Evolutionary conservation across 2,888 invertebrate species (phyloP), one percentile per base, ranked within the genome.

Genomic region (Microctonus aethiopoides): DNA sequence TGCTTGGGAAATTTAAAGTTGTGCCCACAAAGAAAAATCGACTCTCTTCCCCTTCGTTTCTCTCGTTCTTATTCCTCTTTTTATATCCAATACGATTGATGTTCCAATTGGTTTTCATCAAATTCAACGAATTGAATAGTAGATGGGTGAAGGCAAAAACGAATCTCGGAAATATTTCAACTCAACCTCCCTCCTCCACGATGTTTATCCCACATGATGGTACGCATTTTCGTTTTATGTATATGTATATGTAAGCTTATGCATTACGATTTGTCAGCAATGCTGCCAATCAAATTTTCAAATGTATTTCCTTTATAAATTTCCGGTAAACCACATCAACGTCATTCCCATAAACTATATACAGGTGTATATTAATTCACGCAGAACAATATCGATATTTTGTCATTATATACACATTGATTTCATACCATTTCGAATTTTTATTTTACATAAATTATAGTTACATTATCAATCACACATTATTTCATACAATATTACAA

Each of bases 1-100:
- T 77, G 78, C 74, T 71, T 77, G 75, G 73, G 75, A 76, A 80
- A 80, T 79, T 80, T 77, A 72, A 77, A 79, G 75, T 78, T 76
- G 72, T 59, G 70, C 61, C 69, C 72, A 80, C 77, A 78, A 79
- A 79, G 78, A 71, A 74, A 73, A 75, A 75, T 76, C 75, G 59
- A 46, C 61, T 52, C 4, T 39, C 11, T 11, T 16, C 41, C 24
- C 9, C n/a, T 16, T 11, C 54, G 56, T 39, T 13, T 24, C 11
- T 9, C n/a, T 56, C 34, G n/a, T 39, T 29, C 26, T 32, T 1
- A 26, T 13, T 20, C 13, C 29, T 29, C 24, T 51, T 52, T 39
- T 24, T 57, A 13, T 66, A 57, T 39, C 20, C 32, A 7, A 26
- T 46, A 10, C 46, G 41, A 46, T 29, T 46, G 61, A 62, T 62